Conservation (phyloP, 2,113 vertebrate genomes). For the Heloderma charlesbogerti region DNA sequence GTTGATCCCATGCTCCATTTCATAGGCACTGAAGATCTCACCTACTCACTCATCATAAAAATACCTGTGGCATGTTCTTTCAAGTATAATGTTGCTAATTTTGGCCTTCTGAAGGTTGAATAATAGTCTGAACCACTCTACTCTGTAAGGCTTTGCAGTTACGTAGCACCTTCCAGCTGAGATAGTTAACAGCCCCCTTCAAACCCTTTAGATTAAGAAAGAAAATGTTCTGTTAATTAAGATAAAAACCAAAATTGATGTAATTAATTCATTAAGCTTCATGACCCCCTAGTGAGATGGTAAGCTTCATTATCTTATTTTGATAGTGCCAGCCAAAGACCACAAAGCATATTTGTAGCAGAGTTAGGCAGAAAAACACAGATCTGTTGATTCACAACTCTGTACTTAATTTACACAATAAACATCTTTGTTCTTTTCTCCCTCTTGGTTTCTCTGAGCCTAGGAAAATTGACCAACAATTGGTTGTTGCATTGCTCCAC, state of each 20-base stretch:
- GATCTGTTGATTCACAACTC: not conserved
- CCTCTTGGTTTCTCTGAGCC: slow-evolving; percentile 37
- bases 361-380: slow-evolving; percentile 35
- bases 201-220: slow-evolving; percentile 1
- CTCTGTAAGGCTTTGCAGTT: slow-evolving; percentile 17
- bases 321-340: slow-evolving; percentile 17
- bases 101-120: slow-evolving; percentile 14
- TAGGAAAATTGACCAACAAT: slow-evolving; percentile 49
- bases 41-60: not conserved
- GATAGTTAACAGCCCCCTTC: slow-evolving; percentile 13
- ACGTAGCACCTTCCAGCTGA: not conserved
- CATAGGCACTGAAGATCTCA: not conserved
- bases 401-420: not conserved
- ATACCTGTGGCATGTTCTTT: not conserved
- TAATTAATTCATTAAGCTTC: slow-evolving; percentile 38
- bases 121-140: not conserved
- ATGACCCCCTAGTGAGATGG: slow-evolving; percentile 9
- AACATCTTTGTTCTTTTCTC: not conserved
- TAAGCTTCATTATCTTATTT: slow-evolving; percentile 8
- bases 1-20: not conserved
- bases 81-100: not conserved
- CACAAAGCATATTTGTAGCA: not conserved
- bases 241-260: slow-evolving; percentile 7
- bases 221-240: slow-evolving; percentile 23
- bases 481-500: slow-evolving; percentile 42